These are phyloP conservation scores for Anoncus sp. DNA, from an alignment of 2,888 invertebrate species.

Conservation along the genomic window DNA sequence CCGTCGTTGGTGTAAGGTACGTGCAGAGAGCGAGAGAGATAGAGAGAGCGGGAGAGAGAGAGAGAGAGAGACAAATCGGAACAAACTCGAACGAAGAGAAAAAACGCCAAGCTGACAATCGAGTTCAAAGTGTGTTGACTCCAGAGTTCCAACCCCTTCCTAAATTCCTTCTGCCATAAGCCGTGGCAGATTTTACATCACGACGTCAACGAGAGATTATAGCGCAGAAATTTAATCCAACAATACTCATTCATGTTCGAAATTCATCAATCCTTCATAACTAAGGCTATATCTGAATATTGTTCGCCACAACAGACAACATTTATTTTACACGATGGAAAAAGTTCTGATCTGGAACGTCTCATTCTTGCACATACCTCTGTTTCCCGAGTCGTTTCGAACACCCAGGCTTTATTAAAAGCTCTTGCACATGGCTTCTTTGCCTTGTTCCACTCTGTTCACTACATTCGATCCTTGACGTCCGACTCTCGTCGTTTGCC, in stretches of 20 bases:
- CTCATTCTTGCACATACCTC: not conserved
- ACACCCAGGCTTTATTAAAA: slow-evolving; percentile 24
- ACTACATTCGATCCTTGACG: not conserved
- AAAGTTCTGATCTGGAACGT: not conserved
- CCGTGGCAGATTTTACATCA: no score
- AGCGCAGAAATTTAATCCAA: not conserved
- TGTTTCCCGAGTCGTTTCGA: slow-evolving; percentile 3
- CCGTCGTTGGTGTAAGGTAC: no score
- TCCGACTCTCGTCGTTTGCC: slow-evolving; percentile 25
- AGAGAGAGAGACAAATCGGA: no score
- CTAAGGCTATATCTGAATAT: slow-evolving; percentile 80
- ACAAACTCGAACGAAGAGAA: no score
- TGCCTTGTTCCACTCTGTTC: not conserved
- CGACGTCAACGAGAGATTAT: slow-evolving; percentile 2
- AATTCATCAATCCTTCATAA: slow-evolving; percentile 77
- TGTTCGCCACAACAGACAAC: slow-evolving; percentile 67
- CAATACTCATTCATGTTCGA: slow-evolving; percentile 64
- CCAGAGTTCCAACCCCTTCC: no score
- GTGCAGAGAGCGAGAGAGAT: no score
- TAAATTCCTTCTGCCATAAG: no score
- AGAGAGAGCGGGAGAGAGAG: no score
- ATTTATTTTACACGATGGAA: not conserved
- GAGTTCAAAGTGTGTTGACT: no score
- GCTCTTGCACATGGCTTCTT: not conserved
- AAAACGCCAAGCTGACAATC: no score